Evolutionary conservation across 2,113 vertebrate species (phyloP).

Genomic region (Ginglymostoma cirratum): DNA sequence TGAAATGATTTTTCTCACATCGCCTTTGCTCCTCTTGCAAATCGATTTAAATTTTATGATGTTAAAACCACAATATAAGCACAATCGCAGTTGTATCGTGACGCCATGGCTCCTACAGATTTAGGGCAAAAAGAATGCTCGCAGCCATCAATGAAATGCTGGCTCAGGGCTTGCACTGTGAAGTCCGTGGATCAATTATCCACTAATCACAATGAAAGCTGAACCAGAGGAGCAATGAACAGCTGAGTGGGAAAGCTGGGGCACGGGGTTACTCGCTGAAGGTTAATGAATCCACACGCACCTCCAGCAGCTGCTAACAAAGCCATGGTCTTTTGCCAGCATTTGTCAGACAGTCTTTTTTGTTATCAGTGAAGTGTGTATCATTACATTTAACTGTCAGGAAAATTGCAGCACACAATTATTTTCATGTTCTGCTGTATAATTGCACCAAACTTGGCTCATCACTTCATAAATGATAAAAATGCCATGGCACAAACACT

Average conservation of each 20-base stretch:
- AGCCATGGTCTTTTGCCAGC: background rate
- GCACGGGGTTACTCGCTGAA: background rate
- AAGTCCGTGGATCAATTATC: background rate
- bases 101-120: background rate
- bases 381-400: background rate
- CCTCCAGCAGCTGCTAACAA: background rate
- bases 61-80: background rate
- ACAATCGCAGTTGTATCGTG: background rate
- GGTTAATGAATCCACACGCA: background rate
- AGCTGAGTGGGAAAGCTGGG: background rate
- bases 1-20: too few species aligned
- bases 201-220: background rate
- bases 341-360: background rate
- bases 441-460: background rate
- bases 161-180: background rate
- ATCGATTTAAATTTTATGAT: too few species aligned
- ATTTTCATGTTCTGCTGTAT: background rate
- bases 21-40: too few species aligned
- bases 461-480: slow-evolving; percentile 1
- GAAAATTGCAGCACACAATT: background rate
- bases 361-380: background rate
- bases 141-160: background rate
- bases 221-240: background rate
- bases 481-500: background rate
- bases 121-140: background rate